Conservation (phyloP, 2,797 vertebrate genomes). For the Masticophis lateralis region DNA sequence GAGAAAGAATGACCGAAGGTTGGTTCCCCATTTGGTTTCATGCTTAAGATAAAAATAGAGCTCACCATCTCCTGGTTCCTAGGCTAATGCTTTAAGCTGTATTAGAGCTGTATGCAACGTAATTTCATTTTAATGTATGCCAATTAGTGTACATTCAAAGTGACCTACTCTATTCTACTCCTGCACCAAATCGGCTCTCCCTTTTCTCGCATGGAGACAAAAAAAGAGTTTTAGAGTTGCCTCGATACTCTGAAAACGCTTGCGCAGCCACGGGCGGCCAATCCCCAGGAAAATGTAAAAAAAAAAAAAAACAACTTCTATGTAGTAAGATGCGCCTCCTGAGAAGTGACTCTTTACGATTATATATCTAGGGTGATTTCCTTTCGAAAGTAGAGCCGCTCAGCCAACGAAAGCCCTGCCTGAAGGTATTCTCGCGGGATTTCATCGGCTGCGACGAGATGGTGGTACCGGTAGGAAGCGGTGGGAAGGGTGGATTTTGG, state of each 20-base stretch:
- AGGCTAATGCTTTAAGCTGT: neutral
- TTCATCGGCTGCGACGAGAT: neutral
- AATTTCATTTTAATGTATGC: too few species aligned
- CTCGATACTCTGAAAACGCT: neutral
- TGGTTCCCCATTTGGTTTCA: neutral
- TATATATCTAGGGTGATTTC: neutral
- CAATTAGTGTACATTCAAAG: too few species aligned
- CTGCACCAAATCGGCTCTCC: neutral
- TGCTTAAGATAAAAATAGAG: neutral
- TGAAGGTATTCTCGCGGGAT: neutral
- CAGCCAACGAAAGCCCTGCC: neutral
- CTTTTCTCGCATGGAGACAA: neutral
- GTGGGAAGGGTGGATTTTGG: neutral
- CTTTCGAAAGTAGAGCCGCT: neutral
- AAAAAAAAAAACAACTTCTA: too few species aligned
- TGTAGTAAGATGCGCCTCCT: too few species aligned
- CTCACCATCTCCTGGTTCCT: neutral
- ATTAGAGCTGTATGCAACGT: too few species aligned
- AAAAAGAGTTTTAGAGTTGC: neutral
- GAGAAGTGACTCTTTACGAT: neutral
- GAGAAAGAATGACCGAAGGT: neutral
- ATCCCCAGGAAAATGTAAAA: neutral
- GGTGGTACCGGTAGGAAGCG: neutral
- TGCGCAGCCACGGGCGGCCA: neutral
- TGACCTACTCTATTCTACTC: too few species aligned